Conservation (phyloP, 2,888 invertebrate species). For the Stegana nigrithorax region DNA sequence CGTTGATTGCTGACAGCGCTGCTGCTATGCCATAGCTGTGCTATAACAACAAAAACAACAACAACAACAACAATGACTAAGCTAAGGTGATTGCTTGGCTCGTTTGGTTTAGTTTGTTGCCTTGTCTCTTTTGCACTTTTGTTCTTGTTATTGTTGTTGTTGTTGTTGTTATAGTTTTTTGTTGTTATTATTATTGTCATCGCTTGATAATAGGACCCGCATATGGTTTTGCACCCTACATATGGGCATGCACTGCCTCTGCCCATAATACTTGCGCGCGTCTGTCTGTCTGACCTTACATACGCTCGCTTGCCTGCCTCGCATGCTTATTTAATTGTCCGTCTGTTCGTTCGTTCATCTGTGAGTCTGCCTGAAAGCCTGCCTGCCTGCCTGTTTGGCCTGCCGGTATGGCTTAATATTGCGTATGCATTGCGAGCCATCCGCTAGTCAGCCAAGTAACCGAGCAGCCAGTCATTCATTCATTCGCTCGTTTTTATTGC, state of each 20-base stretch:
- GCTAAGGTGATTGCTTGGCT: constrained; percentile 7
- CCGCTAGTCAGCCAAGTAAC: neutral
- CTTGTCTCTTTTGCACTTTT: too few species aligned
- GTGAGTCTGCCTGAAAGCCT: constrained; percentile 21
- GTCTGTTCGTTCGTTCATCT: constrained; percentile 1
- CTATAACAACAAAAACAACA: too few species aligned
- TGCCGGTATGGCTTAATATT: neutral
- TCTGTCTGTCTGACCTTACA: neutral
- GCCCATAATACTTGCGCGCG: neutral
- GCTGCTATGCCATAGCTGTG: too few species aligned
- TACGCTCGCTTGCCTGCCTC: too few species aligned
- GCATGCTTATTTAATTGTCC: constrained; percentile 8
- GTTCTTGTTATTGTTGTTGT: too few species aligned
- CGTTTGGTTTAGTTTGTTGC: too few species aligned
- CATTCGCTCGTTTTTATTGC: constrained; percentile 44
- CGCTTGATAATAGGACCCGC: constrained; percentile 15
- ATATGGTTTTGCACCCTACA: constrained; percentile 12
- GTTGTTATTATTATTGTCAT: constrained; percentile 5
- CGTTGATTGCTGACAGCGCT: constrained; percentile 15
- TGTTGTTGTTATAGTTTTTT: too few species aligned
- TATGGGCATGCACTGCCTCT: constrained; percentile 4
- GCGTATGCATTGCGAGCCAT: neutral
- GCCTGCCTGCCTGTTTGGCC: constrained; percentile 8
- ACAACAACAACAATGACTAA: too few species aligned
- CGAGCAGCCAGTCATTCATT: neutral